A percentile compares a stretch with the other conserved stretches of the same genome.
phyloP scores from a whole-genome alignment of 2,113 vertebrate genomes.

The Scatophagus argus region DNA sequence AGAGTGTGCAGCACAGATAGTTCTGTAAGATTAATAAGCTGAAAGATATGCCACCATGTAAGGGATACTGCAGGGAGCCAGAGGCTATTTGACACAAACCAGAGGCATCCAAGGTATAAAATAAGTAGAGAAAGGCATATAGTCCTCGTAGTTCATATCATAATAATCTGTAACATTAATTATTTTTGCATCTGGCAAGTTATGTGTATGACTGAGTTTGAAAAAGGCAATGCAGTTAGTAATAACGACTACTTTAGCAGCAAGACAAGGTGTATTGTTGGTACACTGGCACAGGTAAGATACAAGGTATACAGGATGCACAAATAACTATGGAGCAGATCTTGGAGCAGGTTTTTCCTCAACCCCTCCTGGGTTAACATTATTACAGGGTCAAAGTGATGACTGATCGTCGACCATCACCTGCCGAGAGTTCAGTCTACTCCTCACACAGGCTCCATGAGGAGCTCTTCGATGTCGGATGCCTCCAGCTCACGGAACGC shows the following conservation, averaged over 20 bases:
- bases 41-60: not conserved
- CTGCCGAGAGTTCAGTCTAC: constrained; percentile 21
- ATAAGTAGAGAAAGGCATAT: constrained; percentile 39
- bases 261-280: constrained; percentile 45
- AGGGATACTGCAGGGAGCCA: not conserved
- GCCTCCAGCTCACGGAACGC: constrained; percentile 89
- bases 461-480: constrained; percentile 86
- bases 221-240: constrained; percentile 27
- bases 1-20: constrained; percentile 4
- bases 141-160: too few species aligned
- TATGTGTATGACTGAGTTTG: constrained; percentile 18
- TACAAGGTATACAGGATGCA: constrained; percentile 21
- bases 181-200: constrained; percentile 15
- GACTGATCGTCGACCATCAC: constrained; percentile 19
- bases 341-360: constrained; percentile 6
- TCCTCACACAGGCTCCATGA: constrained; percentile 88
- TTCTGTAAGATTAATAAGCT: not conserved
- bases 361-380: not conserved
- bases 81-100: constrained; percentile 40
- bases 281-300: constrained; percentile 8
- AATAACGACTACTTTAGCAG: constrained; percentile 45
- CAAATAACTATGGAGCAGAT: constrained; percentile 16
- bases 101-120: constrained; percentile 38
- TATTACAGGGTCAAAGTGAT: constrained; percentile 48
- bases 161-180: constrained; percentile 26